Evolutionary conservation across 2,888 invertebrate genomes (phyloP).

Genomic region (Eledona agricola): DNA sequence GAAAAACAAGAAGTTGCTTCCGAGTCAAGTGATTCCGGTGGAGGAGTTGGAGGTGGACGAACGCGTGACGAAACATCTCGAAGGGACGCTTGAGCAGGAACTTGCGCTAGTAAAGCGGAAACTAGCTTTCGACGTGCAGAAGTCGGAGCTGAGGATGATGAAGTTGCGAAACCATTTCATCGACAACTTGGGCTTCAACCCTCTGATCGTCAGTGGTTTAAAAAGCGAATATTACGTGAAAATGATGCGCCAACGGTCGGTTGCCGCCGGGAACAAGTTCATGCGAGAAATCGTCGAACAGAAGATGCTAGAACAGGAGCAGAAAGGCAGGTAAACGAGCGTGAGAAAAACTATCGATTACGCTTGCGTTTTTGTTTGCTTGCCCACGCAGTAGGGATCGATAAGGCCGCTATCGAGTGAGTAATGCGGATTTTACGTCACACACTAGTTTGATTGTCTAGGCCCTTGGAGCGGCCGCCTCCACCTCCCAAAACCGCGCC

Average conservation of each 20-base stretch:
- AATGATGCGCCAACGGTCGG: constrained; percentile 71
- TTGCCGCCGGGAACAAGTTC: constrained; percentile 67
- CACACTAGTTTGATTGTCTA: constrained; percentile 37
- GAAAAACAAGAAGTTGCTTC: constrained; percentile 68
- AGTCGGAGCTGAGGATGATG: constrained; percentile 67
- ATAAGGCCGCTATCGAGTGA: constrained; percentile 2
- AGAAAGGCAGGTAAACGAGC: constrained; percentile 65
- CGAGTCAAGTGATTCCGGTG: constrained; percentile 67
- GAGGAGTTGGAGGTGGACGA: constrained; percentile 74
- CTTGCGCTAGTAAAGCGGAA: constrained; percentile 72
- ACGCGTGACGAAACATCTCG: constrained; percentile 71
- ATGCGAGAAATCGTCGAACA: constrained; percentile 68
- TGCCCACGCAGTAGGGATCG: constrained; percentile 5
- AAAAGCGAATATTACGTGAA: constrained; percentile 63
- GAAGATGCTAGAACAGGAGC: constrained; percentile 68
- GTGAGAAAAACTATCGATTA: neutral
- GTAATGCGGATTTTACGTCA: neutral
- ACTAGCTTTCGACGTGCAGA: constrained; percentile 75
- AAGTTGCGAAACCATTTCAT: constrained; percentile 46
- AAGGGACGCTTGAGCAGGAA: constrained; percentile 68
- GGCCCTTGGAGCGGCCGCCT: constrained; percentile 53
- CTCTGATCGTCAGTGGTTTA: constrained; percentile 69
- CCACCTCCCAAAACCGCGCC: constrained; percentile 39
- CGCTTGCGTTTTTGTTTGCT: constrained; percentile 2
- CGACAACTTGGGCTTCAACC: constrained; percentile 67